Conservation (phyloP, 2,888 invertebrate species). For the Stictocephala bisonia region DNA sequence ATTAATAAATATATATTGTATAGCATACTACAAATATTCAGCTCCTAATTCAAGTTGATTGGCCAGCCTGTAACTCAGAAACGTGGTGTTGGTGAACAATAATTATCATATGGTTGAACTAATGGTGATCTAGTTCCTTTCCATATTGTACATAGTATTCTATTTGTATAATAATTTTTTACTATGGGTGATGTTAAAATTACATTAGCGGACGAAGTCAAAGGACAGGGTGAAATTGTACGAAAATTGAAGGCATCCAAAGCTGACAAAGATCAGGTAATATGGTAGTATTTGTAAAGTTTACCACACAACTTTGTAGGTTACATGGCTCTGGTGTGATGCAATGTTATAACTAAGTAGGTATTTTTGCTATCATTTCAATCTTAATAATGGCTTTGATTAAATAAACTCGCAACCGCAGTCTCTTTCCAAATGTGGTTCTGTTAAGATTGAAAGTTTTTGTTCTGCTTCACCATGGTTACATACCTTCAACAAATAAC, state of each 20-base stretch:
- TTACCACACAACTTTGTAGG: not conserved
- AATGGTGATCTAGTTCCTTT: not conserved
- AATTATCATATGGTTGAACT: no score
- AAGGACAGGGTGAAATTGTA: slow-evolving; percentile 83
- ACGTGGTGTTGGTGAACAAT: no score
- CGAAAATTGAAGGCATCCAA: slow-evolving; percentile 84
- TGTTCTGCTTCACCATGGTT: not conserved
- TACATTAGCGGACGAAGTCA: slow-evolving; percentile 67
- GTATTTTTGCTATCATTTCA: slow-evolving; percentile 8
- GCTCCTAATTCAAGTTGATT: no score
- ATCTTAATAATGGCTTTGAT: slow-evolving; percentile 18
- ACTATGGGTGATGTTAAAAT: slow-evolving; percentile 53
- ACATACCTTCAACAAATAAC: slow-evolving; percentile 23
- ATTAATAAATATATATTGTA: no score
- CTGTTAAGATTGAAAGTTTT: not conserved
- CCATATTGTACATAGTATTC: not conserved
- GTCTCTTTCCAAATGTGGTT: not conserved
- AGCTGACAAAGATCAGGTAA: slow-evolving; percentile 76
- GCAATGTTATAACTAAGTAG: slow-evolving; percentile 22
- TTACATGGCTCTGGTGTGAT: slow-evolving; percentile 18
- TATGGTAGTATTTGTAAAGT: slow-evolving; percentile 9
- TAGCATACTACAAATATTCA: no score
- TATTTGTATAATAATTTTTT: not conserved
- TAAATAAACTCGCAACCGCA: not conserved
- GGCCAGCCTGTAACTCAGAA: no score